Conservation (phyloP, 2,113 vertebrate species). For the Arizona elegans region DNA sequence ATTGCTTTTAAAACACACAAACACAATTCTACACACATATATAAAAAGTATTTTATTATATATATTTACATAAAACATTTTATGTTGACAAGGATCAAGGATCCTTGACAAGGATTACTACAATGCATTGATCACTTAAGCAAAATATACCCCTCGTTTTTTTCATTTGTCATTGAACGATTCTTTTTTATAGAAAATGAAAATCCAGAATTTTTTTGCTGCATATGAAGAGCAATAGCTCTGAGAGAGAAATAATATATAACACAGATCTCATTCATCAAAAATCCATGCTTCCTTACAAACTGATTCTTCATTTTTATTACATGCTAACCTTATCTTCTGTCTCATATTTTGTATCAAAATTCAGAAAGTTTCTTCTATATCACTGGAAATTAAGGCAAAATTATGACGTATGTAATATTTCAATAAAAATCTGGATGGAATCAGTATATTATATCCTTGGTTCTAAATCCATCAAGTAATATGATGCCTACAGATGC, state of each 20-base stretch:
- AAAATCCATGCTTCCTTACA: not conserved
- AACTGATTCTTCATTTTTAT: not conserved
- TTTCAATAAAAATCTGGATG: not conserved
- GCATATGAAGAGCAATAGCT: not conserved
- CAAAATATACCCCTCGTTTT: not conserved
- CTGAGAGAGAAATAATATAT: not conserved
- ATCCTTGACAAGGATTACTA: not conserved
- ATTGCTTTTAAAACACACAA: not conserved
- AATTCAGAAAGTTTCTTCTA: not conserved
- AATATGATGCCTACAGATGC: not conserved
- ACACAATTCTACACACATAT: not conserved
- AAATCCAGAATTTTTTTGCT: not conserved
- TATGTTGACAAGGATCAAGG: not conserved
- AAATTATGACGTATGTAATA: not conserved
- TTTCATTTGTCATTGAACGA: not conserved
- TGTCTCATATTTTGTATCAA: not conserved
- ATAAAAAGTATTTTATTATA: not conserved
- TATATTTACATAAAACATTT: not conserved
- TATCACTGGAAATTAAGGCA: not conserved
- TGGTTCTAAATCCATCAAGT: not conserved
- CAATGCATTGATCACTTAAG: not conserved
- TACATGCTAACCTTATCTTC: not conserved
- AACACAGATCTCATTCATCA: not conserved
- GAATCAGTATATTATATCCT: not conserved
- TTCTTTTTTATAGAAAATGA: not conserved